These are phyloP conservation scores for Trissolcus brochymenae DNA, from an alignment of 2,888 invertebrate genomes.

Conservation along the genomic window DNA sequence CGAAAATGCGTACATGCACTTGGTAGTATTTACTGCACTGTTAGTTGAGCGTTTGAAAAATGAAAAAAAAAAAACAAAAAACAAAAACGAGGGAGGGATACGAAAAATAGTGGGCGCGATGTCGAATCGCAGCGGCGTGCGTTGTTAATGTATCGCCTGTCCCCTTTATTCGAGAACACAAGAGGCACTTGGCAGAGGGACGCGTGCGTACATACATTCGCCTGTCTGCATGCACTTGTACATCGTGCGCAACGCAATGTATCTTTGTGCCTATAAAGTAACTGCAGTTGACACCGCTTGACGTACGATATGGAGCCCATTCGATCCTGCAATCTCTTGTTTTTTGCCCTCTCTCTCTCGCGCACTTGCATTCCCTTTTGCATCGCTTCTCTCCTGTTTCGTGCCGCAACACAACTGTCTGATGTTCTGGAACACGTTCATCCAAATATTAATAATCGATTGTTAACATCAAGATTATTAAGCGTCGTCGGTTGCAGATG, in stretches of 20 bases:
- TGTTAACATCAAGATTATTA: constrained; percentile 52
- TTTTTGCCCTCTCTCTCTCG: constrained; percentile 17
- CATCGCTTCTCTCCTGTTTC: constrained; percentile 3
- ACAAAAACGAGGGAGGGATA: neutral
- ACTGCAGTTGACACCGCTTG: constrained; percentile 59
- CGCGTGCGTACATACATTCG: constrained; percentile 58
- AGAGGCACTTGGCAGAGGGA: constrained; percentile 57
- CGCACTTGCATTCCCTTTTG: constrained; percentile 1
- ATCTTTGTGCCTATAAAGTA: constrained; percentile 59
- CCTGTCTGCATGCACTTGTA: constrained; percentile 58
- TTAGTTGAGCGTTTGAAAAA: constrained; percentile 8
- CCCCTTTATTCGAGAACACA: constrained; percentile 53
- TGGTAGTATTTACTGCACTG: constrained; percentile 23
- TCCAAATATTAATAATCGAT: constrained; percentile 54
- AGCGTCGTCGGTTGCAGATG: constrained; percentile 43
- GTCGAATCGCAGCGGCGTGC: constrained; percentile 44
- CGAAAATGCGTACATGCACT: constrained; percentile 17
- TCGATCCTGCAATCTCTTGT: constrained; percentile 41
- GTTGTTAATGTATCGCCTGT: constrained; percentile 58
- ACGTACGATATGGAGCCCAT: constrained; percentile 50
- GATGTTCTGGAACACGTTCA: constrained; percentile 12
- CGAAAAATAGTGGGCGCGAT: constrained; percentile 27
- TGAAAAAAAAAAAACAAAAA: constrained; percentile 2
- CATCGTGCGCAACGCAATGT: constrained; percentile 55
- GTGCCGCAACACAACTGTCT: constrained; percentile 8